These are phyloP conservation scores for Takifugu flavidus DNA, from an alignment of 2,113 vertebrate species.

Conservation along the genomic window DNA sequence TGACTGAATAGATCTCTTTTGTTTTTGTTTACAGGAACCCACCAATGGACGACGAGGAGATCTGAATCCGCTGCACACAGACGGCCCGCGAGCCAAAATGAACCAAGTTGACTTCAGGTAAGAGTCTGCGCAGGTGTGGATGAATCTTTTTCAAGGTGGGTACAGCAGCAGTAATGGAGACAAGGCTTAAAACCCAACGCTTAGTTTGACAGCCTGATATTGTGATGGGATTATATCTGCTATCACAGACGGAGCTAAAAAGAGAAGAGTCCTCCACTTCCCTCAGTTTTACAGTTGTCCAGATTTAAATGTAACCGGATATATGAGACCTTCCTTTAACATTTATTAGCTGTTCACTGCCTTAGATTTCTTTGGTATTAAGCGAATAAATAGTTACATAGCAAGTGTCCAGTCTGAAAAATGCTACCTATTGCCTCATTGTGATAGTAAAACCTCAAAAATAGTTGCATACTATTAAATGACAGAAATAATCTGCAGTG, in stretches of 20 bases:
- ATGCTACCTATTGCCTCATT: no score
- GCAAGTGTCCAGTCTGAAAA: no score
- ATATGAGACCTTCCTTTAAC: neutral
- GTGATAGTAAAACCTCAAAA: no score
- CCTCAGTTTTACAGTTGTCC: neutral
- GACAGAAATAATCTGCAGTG: no score
- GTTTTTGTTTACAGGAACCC: conserved; percentile 40
- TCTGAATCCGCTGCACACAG: conserved; percentile 32
- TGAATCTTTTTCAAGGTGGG: neutral
- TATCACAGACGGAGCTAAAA: neutral
- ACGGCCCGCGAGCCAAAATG: conserved; percentile 45
- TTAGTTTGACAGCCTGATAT: conserved; percentile 50
- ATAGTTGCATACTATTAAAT: no score
- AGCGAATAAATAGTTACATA: no score
- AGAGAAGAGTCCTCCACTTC: neutral
- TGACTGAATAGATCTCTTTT: neutral
- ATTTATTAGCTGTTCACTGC: no score
- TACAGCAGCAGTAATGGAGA: conserved; percentile 8
- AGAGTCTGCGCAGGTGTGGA: conserved; percentile 10
- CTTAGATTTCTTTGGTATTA: no score
- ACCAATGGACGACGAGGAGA: conserved; percentile 45
- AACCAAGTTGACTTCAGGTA: conserved; percentile 50
- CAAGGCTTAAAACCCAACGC: conserved; percentile 45
- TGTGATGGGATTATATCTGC: conserved; percentile 39
- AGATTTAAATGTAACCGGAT: neutral